phyloP scores from a whole-genome alignment of 1,140 invertebrate genomes.

The Meteorus sp. region DNA sequence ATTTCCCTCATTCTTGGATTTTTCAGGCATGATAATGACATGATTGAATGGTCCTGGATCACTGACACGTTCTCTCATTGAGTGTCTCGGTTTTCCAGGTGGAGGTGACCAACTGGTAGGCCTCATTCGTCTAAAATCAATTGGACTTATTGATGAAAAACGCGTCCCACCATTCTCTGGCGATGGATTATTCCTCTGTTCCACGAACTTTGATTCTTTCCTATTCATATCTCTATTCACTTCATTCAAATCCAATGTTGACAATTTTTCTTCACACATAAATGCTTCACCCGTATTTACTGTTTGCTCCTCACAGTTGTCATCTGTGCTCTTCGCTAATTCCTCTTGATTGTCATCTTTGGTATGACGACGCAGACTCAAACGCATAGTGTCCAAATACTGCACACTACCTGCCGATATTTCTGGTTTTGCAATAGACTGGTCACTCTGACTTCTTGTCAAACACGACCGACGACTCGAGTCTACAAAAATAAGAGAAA shows the following conservation, averaged over 20 bases:
- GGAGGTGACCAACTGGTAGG: slow-evolving; percentile 55
- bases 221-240: slow-evolving; percentile 1
- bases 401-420: slow-evolving; percentile 41
- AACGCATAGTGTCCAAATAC: slow-evolving; percentile 77
- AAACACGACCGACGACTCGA: slow-evolving; percentile 26
- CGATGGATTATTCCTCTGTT: slow-evolving; percentile 22
- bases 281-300: too few species aligned
- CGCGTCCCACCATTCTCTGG: neutral
- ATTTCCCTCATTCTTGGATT: slow-evolving; percentile 18
- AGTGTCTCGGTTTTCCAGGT: slow-evolving; percentile 40
- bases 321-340: neutral
- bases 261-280: slow-evolving; percentile 7
- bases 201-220: neutral
- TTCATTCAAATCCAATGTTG: neutral
- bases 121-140: slow-evolving; percentile 46
- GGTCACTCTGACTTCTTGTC: slow-evolving; percentile 52
- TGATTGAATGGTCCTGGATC: slow-evolving; percentile 30
- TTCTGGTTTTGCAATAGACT: slow-evolving; percentile 38
- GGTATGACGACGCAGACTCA: slow-evolving; percentile 65
- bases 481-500: slow-evolving; percentile 17
- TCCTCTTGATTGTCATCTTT: slow-evolving; percentile 27
- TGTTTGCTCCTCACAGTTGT: too few species aligned
- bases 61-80: slow-evolving; percentile 29
- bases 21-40: slow-evolving; percentile 12
- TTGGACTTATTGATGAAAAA: neutral